Evolutionary conservation across 2,888 invertebrate genomes (phyloP), one percentile per base, ranked within the genome.

Genomic region (Girardia tigrina): DNA sequence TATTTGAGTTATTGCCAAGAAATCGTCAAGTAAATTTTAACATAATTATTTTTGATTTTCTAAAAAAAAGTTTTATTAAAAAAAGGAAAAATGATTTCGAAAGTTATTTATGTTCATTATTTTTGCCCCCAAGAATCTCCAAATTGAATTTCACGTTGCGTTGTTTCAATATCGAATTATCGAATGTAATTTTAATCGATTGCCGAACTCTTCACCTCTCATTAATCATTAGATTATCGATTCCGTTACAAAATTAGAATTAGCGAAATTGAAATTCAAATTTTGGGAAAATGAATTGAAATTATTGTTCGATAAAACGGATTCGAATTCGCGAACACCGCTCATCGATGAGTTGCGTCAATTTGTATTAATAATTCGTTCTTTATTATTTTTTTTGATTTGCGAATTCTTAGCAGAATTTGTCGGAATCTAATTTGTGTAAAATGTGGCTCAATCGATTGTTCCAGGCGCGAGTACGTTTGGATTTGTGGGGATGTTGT

Each of bases 31-130:
- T n/a, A n/a, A n/a, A n/a, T n/a, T n/a, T n/a, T n/a, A n/a, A n/a
- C n/a, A n/a, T n/a, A n/a, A n/a, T n/a, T n/a, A n/a, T n/a, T n/a
- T n/a, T n/a, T n/a, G n/a, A n/a, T n/a, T n/a, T n/a, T n/a, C n/a
- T n/a, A n/a, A n/a, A n/a, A n/a, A n/a, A n/a, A n/a, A n/a, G n/a
- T n/a, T n/a, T n/a, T n/a, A n/a, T n/a, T n/a, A n/a, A n/a, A n/a
- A n/a, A n/a, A 56, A 56, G 56, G 56, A 56, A 56, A 56, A 56
- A 56, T 56, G 56, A 56, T 56, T 56, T 8, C 23, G 56, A 56
- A 56, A 56, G 23, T 56, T 56, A 56, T 56, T 6, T 56, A 2
- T 56, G 56, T n/a, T 6, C 8, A 12, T n/a, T 56, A 56, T 12
- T 56, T 23, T 56, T 56, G 23, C 56, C 56, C 4, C 4, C 4